A percentile compares a stretch with the other conserved stretches of the same genome.
phyloP scores from a whole-genome alignment of 1,140 invertebrate genomes.

The Lasioglossum baleicum region DNA sequence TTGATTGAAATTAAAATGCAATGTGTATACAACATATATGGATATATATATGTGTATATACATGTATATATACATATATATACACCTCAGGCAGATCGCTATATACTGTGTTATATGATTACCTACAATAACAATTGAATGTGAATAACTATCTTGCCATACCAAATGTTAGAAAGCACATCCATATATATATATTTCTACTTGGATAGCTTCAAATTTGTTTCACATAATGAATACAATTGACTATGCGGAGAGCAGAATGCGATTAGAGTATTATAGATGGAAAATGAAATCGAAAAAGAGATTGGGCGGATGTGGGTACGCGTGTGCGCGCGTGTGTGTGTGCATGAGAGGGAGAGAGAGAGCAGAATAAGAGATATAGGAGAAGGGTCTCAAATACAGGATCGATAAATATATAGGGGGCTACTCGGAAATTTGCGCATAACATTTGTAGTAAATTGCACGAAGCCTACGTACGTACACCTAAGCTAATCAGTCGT shows the following conservation, averaged over 20 bases:
- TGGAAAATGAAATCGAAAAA: too few species aligned
- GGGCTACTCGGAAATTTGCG: conserved; percentile 55
- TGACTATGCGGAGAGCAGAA: conserved; percentile 19
- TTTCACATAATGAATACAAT: conserved; percentile 60
- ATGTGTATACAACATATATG: conserved; percentile 65
- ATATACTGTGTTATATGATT: conserved; percentile 68
- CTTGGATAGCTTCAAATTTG: conserved; percentile 69
- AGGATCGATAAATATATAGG: conserved; percentile 23
- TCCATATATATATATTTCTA: conserved; percentile 65
- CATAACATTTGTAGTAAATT: conserved; percentile 63
- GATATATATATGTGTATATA: conserved; percentile 37
- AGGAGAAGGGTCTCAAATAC: conserved; percentile 8
- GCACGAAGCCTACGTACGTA: conserved; percentile 70
- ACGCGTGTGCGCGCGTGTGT: too few species aligned
- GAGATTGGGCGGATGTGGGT: too few species aligned
- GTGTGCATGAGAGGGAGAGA: neutral
- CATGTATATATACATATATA: conserved; percentile 43
- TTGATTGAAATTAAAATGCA: conserved; percentile 72
- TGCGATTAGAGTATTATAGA: neutral
- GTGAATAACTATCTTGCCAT: conserved; percentile 74
- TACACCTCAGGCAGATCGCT: conserved; percentile 68
- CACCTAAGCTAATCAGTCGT: conserved; percentile 69
- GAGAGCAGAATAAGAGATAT: too few species aligned
- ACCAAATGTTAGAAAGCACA: conserved; percentile 74
- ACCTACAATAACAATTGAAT: conserved; percentile 66